These are phyloP conservation scores for Micrasema minimum DNA, from an alignment of 1,140 invertebrate genomes.

Conservation along the genomic window DNA sequence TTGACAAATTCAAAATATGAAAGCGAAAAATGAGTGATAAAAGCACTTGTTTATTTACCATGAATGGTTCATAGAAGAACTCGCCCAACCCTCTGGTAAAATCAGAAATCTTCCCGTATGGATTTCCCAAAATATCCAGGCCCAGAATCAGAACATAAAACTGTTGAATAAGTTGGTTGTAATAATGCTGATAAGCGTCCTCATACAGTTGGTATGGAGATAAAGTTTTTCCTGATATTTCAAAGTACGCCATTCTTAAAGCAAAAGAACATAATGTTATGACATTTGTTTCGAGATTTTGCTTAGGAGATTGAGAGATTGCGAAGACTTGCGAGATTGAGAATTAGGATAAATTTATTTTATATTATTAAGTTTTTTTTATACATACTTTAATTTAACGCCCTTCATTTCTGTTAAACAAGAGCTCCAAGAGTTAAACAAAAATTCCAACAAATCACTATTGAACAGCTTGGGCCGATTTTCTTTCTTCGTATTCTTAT, in stretches of 20 bases:
- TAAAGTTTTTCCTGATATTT: constrained; percentile 74
- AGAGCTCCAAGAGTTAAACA: constrained; percentile 72
- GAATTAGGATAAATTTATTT: no score
- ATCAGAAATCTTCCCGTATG: constrained; percentile 80
- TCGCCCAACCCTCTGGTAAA: constrained; percentile 76
- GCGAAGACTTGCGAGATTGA: no score
- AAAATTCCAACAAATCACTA: constrained; percentile 67
- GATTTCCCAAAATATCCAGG: constrained; percentile 91
- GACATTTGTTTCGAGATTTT: no score
- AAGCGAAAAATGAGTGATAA: no score
- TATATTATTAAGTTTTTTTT: no score
- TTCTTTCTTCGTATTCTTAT: constrained; percentile 60
- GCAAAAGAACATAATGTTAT: no score
- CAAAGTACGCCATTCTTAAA: constrained; percentile 81
- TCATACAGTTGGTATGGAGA: constrained; percentile 69
- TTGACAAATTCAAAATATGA: no score
- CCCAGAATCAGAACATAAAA: constrained; percentile 90
- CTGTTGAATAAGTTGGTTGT: constrained; percentile 85
- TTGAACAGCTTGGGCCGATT: constrained; percentile 65
- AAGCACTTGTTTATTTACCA: constrained; percentile 62
- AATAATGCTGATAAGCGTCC: constrained; percentile 78
- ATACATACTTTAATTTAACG: constrained; percentile 72
- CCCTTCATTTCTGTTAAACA: constrained; percentile 73
- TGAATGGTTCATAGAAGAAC: constrained; percentile 79
- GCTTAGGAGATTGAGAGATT: no score